phyloP scores from a whole-genome alignment of 1,140 invertebrate genomes.

The Drosophila funebris region DNA sequence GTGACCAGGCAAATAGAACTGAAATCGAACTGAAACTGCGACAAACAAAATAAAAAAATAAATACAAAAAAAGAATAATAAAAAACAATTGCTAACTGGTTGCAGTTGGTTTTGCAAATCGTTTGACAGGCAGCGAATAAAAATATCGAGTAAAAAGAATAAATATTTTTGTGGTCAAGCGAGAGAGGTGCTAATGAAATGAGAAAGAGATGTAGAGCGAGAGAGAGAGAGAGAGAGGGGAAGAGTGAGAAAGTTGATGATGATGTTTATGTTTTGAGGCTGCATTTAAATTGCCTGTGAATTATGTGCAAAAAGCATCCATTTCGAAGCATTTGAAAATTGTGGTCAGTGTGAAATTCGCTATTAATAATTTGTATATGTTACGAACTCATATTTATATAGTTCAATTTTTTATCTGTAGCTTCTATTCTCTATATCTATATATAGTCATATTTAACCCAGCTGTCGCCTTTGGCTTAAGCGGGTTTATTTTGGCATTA shows the following conservation, averaged over 20 bases:
- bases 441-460: conserved; percentile 51
- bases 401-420: background rate
- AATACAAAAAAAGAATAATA: no score
- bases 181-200: background rate
- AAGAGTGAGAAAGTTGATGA: conserved; percentile 3
- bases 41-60: conserved; percentile 20
- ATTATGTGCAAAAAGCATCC: conserved; percentile 71
- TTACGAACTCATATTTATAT: conserved; percentile 6
- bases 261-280: conserved; percentile 26
- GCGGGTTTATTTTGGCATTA: conserved; percentile 40
- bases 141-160: conserved; percentile 39
- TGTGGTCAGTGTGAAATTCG: conserved; percentile 58
- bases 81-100: conserved; percentile 71
- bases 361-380: conserved; percentile 59
- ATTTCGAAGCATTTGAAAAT: conserved; percentile 58
- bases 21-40: conserved; percentile 55
- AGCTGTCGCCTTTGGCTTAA: conserved; percentile 50
- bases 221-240: background rate
- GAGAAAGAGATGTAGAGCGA: background rate
- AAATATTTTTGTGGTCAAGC: conserved; percentile 39
- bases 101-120: conserved; percentile 78
- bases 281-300: conserved; percentile 71
- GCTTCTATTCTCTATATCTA: background rate
- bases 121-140: conserved; percentile 58
- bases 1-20: conserved; percentile 62